phyloP scores from a whole-genome alignment of 2,888 invertebrate species.

The Leistus spinibarbis region DNA sequence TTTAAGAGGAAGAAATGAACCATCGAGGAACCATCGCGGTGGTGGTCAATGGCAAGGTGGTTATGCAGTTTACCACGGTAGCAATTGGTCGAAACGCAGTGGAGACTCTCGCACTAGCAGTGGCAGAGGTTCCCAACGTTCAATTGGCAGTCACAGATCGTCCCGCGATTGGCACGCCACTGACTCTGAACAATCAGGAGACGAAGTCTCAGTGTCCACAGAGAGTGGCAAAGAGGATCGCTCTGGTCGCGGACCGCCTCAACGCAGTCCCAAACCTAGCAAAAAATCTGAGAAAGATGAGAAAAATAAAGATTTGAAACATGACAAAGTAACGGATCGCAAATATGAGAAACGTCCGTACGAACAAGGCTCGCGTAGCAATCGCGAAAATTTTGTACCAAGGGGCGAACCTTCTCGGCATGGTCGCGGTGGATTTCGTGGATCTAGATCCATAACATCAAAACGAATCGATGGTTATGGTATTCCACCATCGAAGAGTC shows the following conservation, averaged over 20 bases:
- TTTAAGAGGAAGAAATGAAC: constrained; percentile 54
- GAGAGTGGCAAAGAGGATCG: constrained; percentile 64
- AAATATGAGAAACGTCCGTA: constrained; percentile 52
- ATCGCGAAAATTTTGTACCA: constrained; percentile 79
- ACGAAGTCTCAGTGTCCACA: constrained; percentile 66
- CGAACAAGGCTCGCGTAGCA: constrained; percentile 51
- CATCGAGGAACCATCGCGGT: constrained; percentile 54
- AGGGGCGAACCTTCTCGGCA: constrained; percentile 88
- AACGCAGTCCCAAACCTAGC: constrained; percentile 60
- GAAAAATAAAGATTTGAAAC: constrained; percentile 60
- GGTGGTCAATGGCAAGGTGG: constrained; percentile 48
- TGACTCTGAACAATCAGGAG: constrained; percentile 78
- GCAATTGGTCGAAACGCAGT: constrained; percentile 52
- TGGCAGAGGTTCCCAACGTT: constrained; percentile 51
- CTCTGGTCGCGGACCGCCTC: constrained; percentile 49
- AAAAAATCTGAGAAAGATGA: constrained; percentile 66
- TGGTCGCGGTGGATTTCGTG: constrained; percentile 70
- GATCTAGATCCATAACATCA: constrained; percentile 62
- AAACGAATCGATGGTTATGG: constrained; percentile 77
- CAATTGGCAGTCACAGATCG: constrained; percentile 48
- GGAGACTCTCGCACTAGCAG: constrained; percentile 57
- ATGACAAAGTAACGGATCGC: constrained; percentile 41
- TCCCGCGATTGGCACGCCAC: constrained; percentile 64
- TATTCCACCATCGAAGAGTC: constrained; percentile 80
- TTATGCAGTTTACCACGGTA: constrained; percentile 44